Evolutionary conservation across 2,113 vertebrate genomes (phyloP).

Genomic region (Prolemur simus): DNA sequence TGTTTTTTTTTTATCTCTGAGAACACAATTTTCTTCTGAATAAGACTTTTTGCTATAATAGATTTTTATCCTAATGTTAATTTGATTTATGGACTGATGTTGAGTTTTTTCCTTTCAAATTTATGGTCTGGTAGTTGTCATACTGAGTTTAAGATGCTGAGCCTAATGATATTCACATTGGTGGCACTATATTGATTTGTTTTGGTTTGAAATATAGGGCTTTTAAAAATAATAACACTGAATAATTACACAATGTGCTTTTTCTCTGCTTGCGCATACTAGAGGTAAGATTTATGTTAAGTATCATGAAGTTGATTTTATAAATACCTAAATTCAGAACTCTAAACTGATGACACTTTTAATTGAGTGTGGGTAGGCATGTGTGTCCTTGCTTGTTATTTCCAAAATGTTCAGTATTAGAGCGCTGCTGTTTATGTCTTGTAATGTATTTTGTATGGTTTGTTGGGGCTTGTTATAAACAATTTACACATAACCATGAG

Average conservation of each 20-base stretch:
- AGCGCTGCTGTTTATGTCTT: not conserved
- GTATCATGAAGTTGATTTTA: slow-evolving; percentile 36
- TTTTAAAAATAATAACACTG: slow-evolving; percentile 59
- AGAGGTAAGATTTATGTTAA: slow-evolving; percentile 43
- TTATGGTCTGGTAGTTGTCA: slow-evolving; percentile 42
- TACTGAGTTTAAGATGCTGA: slow-evolving; percentile 54
- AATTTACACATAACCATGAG: not conserved
- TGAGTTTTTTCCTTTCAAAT: slow-evolving; percentile 58
- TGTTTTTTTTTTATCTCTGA: not conserved
- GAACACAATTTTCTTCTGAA: slow-evolving; percentile 24
- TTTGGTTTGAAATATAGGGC: slow-evolving; percentile 50
- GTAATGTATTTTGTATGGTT: not conserved
- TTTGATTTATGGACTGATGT: slow-evolving; percentile 62
- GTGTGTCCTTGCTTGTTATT: not conserved
- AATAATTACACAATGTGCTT: slow-evolving; percentile 43
- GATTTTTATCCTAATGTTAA: slow-evolving; percentile 63
- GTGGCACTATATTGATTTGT: slow-evolving; percentile 44
- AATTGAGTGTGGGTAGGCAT: not conserved
- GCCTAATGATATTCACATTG: slow-evolving; percentile 48
- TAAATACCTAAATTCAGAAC: slow-evolving; percentile 11
- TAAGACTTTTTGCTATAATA: slow-evolving; percentile 41
- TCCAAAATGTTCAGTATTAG: not conserved
- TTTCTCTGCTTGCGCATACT: not conserved
- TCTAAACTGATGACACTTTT: not conserved
- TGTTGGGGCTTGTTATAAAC: not conserved